Evolutionary conservation across 1,140 invertebrate genomes (phyloP).

Genomic region (Calephelis nemesis): DNA sequence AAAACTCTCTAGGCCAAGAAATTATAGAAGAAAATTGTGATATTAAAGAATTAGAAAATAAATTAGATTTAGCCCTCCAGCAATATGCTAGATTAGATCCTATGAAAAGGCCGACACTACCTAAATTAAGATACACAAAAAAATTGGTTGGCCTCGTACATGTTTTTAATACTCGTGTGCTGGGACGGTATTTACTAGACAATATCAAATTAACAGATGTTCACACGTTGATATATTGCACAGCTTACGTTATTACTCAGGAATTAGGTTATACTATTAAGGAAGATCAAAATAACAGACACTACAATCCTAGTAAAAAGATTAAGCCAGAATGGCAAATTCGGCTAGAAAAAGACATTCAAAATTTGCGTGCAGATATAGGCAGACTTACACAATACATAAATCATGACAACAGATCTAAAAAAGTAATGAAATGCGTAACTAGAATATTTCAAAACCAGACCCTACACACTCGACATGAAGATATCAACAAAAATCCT

Average conservation of each 20-base stretch:
- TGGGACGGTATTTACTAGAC: not conserved
- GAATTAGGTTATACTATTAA: not conserved
- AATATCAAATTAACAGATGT: not conserved
- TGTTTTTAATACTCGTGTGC: not conserved
- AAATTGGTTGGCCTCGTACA: not conserved
- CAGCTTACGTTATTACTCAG: not conserved
- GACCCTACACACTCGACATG: not conserved
- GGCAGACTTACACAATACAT: slow-evolving; percentile 24
- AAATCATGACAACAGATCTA: slow-evolving; percentile 7
- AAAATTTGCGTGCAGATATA: slow-evolving; percentile 19
- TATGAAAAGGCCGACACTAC: not conserved
- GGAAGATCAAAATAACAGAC: not conserved
- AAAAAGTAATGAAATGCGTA: slow-evolving; percentile 14
- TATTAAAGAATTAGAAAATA: no score
- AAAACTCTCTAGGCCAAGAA: no score
- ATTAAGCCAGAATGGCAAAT: slow-evolving; percentile 22
- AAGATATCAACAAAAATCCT: slow-evolving; percentile 9
- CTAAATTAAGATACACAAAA: not conserved
- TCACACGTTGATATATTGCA: not conserved
- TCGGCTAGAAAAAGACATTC: slow-evolving; percentile 21
- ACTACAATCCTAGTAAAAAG: not conserved
- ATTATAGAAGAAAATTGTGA: no score
- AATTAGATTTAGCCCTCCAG: no score
- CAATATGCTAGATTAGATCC: not conserved
- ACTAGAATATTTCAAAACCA: not conserved